Evolutionary conservation across 2,113 vertebrate species (phyloP).

Genomic region (Trematomus loennbergii): DNA sequence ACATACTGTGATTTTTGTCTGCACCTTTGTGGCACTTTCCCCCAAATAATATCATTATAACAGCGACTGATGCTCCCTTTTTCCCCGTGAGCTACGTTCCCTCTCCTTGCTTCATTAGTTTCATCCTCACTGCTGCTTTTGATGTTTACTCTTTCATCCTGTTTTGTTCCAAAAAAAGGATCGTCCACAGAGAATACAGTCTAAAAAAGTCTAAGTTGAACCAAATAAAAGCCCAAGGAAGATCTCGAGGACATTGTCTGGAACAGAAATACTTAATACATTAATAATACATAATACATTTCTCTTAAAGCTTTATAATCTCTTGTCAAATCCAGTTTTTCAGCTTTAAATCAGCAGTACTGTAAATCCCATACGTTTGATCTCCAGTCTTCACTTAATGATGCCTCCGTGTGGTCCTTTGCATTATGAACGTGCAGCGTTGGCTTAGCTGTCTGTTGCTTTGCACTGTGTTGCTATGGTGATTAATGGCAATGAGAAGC

Average conservation of each 20-base stretch:
- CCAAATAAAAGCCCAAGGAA: background rate
- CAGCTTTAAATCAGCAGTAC: background rate
- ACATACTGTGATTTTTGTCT: background rate
- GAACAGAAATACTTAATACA: background rate
- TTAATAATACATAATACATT: background rate
- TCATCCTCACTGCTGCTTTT: constrained; percentile 17
- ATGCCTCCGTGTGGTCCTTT: constrained; percentile 10
- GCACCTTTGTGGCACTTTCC: background rate
- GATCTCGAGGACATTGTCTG: constrained; percentile 15
- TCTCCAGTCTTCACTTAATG: background rate
- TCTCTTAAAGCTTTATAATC: background rate
- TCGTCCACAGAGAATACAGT: constrained; percentile 6
- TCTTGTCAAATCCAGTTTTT: constrained; percentile 13
- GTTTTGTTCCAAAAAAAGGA: constrained; percentile 13
- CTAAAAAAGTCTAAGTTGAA: constrained; percentile 8
- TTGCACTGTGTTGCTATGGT: constrained; percentile 50
- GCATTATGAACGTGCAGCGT: constrained; percentile 8
- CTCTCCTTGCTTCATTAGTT: constrained; percentile 17
- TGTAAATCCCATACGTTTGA: constrained; percentile 8
- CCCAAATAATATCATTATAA: background rate
- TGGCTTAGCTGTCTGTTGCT: constrained; percentile 11
- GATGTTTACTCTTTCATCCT: constrained; percentile 25
- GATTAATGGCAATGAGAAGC: constrained; percentile 54
- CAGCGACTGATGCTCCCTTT: background rate
- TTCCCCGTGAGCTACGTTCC: background rate